Conservation (phyloP, 2,113 vertebrate species). For the Entelurus aequoreus region DNA sequence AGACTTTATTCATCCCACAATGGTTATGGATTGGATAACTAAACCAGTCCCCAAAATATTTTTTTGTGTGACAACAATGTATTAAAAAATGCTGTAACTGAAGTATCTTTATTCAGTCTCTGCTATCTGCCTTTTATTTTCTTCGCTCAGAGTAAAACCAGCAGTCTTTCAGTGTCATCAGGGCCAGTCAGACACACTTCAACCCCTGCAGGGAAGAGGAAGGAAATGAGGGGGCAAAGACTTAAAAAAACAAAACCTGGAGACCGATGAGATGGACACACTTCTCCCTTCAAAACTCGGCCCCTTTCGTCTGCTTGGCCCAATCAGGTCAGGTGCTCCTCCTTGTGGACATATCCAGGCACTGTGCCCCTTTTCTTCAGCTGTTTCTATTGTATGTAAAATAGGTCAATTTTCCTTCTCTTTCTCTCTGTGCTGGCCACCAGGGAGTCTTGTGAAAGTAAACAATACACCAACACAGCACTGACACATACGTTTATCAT, state of each 20-base stretch:
- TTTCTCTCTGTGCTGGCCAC: conserved; percentile 59
- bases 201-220: conserved; percentile 29
- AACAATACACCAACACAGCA: conserved; percentile 48
- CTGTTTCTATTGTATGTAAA: conserved; percentile 43
- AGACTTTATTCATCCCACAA: no score
- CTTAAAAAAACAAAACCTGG: conserved; percentile 26
- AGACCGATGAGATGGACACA: conserved; percentile 24
- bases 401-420: conserved; percentile 18
- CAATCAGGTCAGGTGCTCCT: conserved; percentile 40
- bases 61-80: no score
- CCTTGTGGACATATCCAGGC: conserved; percentile 53
- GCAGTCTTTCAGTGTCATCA: conserved; percentile 15
- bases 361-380: conserved; percentile 31
- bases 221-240: conserved; percentile 19
- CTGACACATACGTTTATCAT: conserved; percentile 52
- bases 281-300: conserved; percentile 20
- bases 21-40: no score
- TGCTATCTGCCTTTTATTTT: neutral
- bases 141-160: conserved; percentile 22
- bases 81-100: neutral
- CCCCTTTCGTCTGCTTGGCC: conserved; percentile 18
- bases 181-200: conserved; percentile 46
- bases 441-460: conserved; percentile 69
- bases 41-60: no score
- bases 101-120: neutral